Percentiles rank a stretch among this genome's conserved stretches.
Conservation (phyloP, 2,113 vertebrate species). For the Sceloporus undulatus region DNA sequence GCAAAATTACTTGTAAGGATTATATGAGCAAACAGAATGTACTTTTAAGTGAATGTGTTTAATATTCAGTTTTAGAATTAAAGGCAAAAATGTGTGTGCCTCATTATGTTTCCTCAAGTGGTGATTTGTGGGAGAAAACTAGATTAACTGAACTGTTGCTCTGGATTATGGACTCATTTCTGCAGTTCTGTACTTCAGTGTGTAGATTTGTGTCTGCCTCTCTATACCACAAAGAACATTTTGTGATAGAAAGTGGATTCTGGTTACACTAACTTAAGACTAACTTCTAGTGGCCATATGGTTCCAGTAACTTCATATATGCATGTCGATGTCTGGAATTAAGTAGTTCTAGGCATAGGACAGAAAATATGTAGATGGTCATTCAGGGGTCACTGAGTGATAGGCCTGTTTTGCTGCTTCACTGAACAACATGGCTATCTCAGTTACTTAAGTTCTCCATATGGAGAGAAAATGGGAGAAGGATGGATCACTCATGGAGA, state of each 20-base stretch:
- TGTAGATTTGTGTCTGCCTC: neutral
- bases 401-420: constrained; percentile 45
- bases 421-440: neutral
- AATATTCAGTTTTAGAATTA: neutral
- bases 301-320: neutral
- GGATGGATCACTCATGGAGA: constrained; percentile 8
- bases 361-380: rapidly evolving
- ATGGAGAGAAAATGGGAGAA: neutral
- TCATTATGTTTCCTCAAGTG: constrained; percentile 7
- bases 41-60: neutral
- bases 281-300: neutral
- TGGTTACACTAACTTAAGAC: constrained; percentile 10
- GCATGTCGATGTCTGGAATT: neutral
- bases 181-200: neutral
- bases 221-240: neutral
- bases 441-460: constrained; percentile 38
- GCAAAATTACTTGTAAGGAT: neutral
- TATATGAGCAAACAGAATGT: neutral
- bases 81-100: constrained; percentile 8
- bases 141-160: constrained; percentile 1
- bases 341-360: constrained; percentile 6
- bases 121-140: constrained; percentile 14
- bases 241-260: constrained; percentile 9
- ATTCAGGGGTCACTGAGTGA: neutral
- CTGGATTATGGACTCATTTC: neutral